phyloP scores from a whole-genome alignment of 2,797 vertebrate genomes.

The Poeciliopsis paucimaculata region DNA sequence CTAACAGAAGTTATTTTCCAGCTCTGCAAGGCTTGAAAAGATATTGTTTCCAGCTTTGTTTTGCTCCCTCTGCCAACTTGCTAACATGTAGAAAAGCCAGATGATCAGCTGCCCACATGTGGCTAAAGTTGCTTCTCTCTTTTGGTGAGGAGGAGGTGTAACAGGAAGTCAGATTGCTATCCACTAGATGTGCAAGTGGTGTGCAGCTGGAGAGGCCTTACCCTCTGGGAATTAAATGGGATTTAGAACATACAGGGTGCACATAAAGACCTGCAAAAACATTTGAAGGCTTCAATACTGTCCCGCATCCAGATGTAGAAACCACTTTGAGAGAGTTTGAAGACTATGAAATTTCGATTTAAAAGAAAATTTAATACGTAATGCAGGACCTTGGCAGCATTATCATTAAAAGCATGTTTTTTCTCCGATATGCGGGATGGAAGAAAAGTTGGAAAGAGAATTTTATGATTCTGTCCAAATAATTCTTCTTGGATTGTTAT shows the following conservation, averaged over 20 bases:
- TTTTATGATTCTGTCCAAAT: not conserved
- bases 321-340: constrained; percentile 19
- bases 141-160: constrained; percentile 69
- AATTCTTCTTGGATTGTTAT: not conserved
- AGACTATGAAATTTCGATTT: constrained; percentile 32
- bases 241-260: constrained; percentile 54
- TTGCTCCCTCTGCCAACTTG: constrained; percentile 37
- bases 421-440: not conserved
- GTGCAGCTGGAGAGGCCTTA: constrained; percentile 74
- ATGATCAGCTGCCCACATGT: constrained; percentile 30
- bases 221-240: constrained; percentile 64
- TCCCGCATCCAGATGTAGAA: constrained; percentile 35
- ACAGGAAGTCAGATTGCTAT: constrained; percentile 68
- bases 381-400: not conserved
- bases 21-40: constrained; percentile 9
- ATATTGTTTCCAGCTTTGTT: constrained; percentile 16
- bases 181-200: constrained; percentile 60
- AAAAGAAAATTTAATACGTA: not conserved
- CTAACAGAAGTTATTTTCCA: constrained; percentile 16
- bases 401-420: not conserved
- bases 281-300: constrained; percentile 17
- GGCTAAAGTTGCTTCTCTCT: constrained; percentile 56
- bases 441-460: not conserved
- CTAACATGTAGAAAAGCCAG: constrained; percentile 47
- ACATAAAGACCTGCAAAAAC: constrained; percentile 49